These are phyloP conservation scores for Plagodis pulveraria DNA, from an alignment of 2,888 invertebrate genomes.

Conservation along the genomic window DNA sequence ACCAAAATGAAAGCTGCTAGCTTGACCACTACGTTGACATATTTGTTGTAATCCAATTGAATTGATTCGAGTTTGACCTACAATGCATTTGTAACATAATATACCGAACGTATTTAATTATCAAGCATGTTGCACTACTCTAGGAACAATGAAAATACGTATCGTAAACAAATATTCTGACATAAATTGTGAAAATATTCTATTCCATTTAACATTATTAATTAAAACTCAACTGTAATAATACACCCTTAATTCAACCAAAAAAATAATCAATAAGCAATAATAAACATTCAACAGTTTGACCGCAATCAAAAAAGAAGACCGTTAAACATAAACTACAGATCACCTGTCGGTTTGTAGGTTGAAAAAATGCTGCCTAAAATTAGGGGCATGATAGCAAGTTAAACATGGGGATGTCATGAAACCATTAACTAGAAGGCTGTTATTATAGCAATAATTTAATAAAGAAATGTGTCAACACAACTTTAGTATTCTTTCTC, in stretches of 20 bases:
- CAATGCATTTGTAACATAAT: neutral
- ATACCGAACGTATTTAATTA: too few species aligned
- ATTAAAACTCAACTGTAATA: slow-evolving; percentile 29
- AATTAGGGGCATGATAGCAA: slow-evolving; percentile 19
- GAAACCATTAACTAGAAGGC: neutral
- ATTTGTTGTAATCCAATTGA: slow-evolving; percentile 49
- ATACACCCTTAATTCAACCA: slow-evolving; percentile 26
- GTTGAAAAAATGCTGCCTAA: slow-evolving; percentile 24
- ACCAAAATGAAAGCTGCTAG: slow-evolving; percentile 58
- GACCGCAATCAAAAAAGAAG: slow-evolving; percentile 36
- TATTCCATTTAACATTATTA: slow-evolving; percentile 21
- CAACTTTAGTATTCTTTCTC: too few species aligned
- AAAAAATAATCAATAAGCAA: slow-evolving; percentile 36
- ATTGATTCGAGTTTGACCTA: neutral
- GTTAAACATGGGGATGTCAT: neutral
- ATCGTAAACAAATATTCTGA: neutral
- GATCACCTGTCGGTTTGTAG: slow-evolving; percentile 36
- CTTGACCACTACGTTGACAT: slow-evolving; percentile 45
- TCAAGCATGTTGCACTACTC: neutral
- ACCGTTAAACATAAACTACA: slow-evolving; percentile 37
- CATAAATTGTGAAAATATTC: slow-evolving; percentile 25
- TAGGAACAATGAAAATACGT: neutral
- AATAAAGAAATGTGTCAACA: too few species aligned
- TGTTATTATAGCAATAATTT: neutral
- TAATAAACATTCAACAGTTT: slow-evolving; percentile 31